Evolutionary conservation across 2,888 invertebrate genomes (phyloP).

Genomic region (Seladonia tumulorum): DNA sequence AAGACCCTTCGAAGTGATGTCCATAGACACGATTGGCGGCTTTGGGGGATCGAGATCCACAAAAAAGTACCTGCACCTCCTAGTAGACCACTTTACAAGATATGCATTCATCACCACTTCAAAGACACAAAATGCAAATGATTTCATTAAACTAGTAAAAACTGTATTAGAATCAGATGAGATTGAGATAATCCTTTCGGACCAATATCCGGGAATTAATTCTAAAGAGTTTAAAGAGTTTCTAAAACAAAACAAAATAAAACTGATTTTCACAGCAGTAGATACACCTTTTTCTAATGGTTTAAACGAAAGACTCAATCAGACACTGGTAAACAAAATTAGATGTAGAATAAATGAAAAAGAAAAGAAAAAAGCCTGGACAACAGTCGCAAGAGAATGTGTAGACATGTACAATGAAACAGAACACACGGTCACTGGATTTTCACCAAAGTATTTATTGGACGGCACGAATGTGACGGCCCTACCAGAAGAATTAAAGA

Average conservation of each 20-base stretch:
- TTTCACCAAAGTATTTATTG: conserved; percentile 71
- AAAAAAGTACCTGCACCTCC: conserved; percentile 17
- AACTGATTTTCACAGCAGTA: too few relatives aligned
- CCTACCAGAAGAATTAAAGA: conserved; percentile 16
- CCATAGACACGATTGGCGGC: conserved; percentile 35
- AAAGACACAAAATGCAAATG: conserved; percentile 25
- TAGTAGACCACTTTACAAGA: conserved; percentile 37
- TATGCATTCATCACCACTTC: conserved; percentile 27
- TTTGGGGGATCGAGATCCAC: conserved; percentile 17
- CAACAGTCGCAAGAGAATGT: conserved; percentile 48
- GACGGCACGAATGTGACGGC: conserved; percentile 55
- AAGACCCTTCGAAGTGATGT: conserved; percentile 29
- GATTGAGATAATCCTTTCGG: conserved; percentile 22
- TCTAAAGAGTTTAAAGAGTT: too few relatives aligned
- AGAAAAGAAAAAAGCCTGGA: not conserved
- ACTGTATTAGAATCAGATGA: not conserved
- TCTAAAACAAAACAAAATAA: too few relatives aligned
- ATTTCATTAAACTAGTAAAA: conserved; percentile 29
- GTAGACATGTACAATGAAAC: conserved; percentile 73
- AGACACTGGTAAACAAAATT: too few relatives aligned
- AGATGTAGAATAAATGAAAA: not conserved
- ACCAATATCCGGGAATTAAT: not conserved
- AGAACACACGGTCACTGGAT: conserved; percentile 71
- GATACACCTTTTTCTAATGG: too few relatives aligned
- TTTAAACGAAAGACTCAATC: too few relatives aligned